These are phyloP conservation scores for Lophochroa leadbeateri DNA, from an alignment of 2,113 vertebrate species.

Conservation along the genomic window DNA sequence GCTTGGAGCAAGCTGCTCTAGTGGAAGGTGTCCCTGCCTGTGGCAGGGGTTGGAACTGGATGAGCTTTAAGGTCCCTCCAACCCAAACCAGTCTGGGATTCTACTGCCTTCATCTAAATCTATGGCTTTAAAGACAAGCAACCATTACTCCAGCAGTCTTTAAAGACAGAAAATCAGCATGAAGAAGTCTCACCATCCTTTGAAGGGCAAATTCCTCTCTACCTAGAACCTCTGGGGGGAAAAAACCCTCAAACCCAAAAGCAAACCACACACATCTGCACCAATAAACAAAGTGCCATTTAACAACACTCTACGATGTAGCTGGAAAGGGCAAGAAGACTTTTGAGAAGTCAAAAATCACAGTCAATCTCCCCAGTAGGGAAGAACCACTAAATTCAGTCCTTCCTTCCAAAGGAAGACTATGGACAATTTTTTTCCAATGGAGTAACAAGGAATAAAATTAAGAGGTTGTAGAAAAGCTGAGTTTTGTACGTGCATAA, in stretches of 20 bases:
- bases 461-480: background rate
- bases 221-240: background rate
- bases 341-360: background rate
- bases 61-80: background rate
- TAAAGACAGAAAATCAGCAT: background rate
- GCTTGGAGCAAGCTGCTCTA: background rate
- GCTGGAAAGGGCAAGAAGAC: background rate
- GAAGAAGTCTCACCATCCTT: background rate
- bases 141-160: background rate
- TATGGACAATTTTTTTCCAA: rapidly evolving
- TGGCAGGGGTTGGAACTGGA: background rate
- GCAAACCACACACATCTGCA: background rate
- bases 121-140: background rate
- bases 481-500: rapidly evolving
- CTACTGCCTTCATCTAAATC: background rate
- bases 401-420: background rate
- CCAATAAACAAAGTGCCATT: background rate
- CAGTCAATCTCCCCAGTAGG: background rate
- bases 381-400: background rate
- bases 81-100: background rate
- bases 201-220: background rate
- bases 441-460: background rate
- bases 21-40: background rate
- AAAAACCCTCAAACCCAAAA: background rate
- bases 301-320: background rate